Evolutionary conservation across 2,797 vertebrate species (phyloP).

Genomic region (Pseudochaenichthys georgianus): DNA sequence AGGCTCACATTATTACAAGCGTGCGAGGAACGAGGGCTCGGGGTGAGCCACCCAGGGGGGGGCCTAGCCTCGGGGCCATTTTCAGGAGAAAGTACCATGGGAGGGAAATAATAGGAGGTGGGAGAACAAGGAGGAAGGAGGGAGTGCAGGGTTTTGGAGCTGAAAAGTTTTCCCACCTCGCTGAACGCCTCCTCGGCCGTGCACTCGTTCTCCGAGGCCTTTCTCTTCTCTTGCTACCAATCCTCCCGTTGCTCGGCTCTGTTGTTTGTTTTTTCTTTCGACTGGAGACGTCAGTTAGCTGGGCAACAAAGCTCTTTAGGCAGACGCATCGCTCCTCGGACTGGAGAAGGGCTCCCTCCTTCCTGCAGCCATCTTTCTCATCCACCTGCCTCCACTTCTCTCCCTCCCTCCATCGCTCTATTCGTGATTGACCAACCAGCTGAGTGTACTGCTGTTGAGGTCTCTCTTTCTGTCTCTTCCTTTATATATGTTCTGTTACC

Average conservation of each 20-base stretch:
- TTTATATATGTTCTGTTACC: background rate
- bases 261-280: conserved; percentile 4
- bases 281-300: conserved; percentile 61
- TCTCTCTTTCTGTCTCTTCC: conserved; percentile 26
- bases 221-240: conserved; percentile 54
- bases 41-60: conserved; percentile 87
- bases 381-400: conserved; percentile 7
- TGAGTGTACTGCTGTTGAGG: conserved; percentile 23
- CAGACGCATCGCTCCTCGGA: conserved; percentile 56
- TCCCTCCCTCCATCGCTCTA: conserved; percentile 24
- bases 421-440: conserved; percentile 41
- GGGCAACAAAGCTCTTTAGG: conserved; percentile 73
- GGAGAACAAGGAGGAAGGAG: conserved; percentile 70
- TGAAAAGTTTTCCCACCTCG: conserved; percentile 70
- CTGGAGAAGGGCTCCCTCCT: conserved; percentile 40
- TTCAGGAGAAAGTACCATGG: conserved; percentile 82
- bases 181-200: conserved; percentile 41
- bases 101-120: conserved; percentile 80
- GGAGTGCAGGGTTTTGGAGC: conserved; percentile 43
- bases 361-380: conserved; percentile 39
- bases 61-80: conserved; percentile 82
- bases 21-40: conserved; percentile 83
- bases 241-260: conserved; percentile 30
- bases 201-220: conserved; percentile 53
- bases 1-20: conserved; percentile 82